Conservation (phyloP, 2,113 vertebrate species). For the Muscicapa adusta region DNA sequence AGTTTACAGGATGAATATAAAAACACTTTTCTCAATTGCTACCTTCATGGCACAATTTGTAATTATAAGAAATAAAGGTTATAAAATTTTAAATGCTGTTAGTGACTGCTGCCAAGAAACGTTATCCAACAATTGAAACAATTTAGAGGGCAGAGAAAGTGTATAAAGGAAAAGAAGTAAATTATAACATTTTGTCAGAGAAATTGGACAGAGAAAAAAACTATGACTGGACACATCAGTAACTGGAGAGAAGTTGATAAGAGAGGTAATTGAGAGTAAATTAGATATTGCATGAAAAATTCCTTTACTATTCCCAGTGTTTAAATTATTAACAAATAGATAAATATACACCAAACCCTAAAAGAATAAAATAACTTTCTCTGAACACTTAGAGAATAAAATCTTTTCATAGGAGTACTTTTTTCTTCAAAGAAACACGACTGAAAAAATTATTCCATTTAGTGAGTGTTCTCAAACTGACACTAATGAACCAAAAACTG, state of each 20-base stretch:
- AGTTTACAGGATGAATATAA: neutral
- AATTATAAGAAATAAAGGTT: constrained; percentile 30
- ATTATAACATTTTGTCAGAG: neutral
- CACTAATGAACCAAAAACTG: neutral
- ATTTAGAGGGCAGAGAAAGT: neutral
- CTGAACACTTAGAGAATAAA: neutral
- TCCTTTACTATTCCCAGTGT: neutral
- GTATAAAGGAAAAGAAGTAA: neutral
- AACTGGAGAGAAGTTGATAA: neutral
- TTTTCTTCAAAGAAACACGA: neutral
- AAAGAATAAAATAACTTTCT: neutral
- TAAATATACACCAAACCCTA: neutral
- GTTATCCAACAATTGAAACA: neutral
- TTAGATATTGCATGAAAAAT: neutral
- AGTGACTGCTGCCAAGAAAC: neutral
- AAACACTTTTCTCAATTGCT: neutral
- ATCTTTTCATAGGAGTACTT: neutral
- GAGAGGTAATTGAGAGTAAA: neutral
- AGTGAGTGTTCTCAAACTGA: neutral
- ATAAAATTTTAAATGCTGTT: neutral
- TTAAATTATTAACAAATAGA: neutral
- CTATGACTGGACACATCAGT: neutral
- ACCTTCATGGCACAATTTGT: neutral
- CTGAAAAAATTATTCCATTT: neutral
- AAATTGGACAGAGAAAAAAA: neutral